Evolutionary conservation across 2,888 invertebrate genomes (phyloP).

Genomic region (Lasioglossum pauxillum): DNA sequence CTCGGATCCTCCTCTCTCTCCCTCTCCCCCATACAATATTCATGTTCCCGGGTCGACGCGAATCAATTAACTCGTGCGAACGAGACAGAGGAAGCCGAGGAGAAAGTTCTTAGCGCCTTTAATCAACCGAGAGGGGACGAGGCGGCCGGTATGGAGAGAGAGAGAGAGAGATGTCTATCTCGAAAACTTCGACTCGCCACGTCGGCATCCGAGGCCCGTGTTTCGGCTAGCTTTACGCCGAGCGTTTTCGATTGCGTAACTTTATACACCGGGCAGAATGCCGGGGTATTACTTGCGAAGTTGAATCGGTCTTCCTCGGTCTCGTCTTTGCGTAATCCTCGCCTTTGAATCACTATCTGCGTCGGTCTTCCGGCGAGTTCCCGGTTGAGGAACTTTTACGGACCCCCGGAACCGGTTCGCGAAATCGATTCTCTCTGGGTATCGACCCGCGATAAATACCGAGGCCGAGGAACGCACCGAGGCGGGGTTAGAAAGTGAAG

Average conservation of each 20-base stretch:
- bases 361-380: neutral
- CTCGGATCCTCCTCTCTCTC: neutral
- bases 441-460: neutral
- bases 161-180: neutral
- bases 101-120: slow-evolving; percentile 35
- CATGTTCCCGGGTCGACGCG: slow-evolving; percentile 11
- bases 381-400: neutral
- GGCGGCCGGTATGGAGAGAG: neutral
- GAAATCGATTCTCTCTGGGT: neutral
- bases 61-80: slow-evolving; percentile 41
- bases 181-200: slow-evolving; percentile 16
- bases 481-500: neutral
- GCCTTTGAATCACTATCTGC: slow-evolving; percentile 4
- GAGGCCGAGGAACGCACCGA: neutral
- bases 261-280: slow-evolving; percentile 10
- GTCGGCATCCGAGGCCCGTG: neutral
- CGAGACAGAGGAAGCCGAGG: neutral
- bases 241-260: slow-evolving; percentile 41
- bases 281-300: slow-evolving; percentile 9
- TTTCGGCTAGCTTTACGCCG: slow-evolving; percentile 17
- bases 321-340: slow-evolving; percentile 18
- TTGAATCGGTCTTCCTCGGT: slow-evolving; percentile 7
- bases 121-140: slow-evolving; percentile 33
- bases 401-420: neutral
- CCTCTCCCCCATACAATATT: slow-evolving; percentile 17